Base-by-base conservation (phyloP, 2,888 invertebrate species). In the Lysandra coridon region DNA sequence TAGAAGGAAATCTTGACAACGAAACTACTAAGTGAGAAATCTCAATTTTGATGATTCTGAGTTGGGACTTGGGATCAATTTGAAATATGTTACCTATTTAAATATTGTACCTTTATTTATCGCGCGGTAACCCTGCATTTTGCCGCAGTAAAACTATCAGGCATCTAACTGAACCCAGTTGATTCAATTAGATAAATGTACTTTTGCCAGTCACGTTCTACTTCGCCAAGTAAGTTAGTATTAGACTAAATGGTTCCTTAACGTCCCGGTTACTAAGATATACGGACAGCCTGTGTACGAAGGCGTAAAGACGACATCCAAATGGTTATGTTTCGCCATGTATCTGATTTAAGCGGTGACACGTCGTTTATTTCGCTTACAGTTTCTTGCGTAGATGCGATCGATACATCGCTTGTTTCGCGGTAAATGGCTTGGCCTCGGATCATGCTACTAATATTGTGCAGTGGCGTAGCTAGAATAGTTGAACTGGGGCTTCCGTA, bases 341-440 rank as follows among this genome's bases (percentile, higher is more conserved):
- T 91, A 93, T 93, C 93, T 90, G 92, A 92, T 93, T 91, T 89
- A 89, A 89, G 86, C 87, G 87, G 86, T 90, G 92, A 90, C 90
- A 88, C 87, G 90, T 90, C 90, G 89, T 90, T 91, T 90, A 88
- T 91, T 90, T 87, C 86, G 87, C 88, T 89, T 89, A 89, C 88
- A 86, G 85, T 83, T 84, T 86, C 83, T 82, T 83, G 83, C 83
- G 86, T 85, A 86, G 90, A 91, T 91, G 85, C 86, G 88, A 90
- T 89, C 91, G 86, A 87, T 90, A 88, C 89, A 89, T 90, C 89
- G 44, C 62, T 79, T 79, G 79, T 79, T 79, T 79, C 60, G 75
- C 44, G 37, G 57, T 80, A 80, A 78, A 78, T 80, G 78, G 69
- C 64, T 69, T 30, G 30, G 69, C 69, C 30, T 33, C 14, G 69